Conservation (phyloP, 2,113 vertebrate species). For the Mormyrus lacerda region DNA sequence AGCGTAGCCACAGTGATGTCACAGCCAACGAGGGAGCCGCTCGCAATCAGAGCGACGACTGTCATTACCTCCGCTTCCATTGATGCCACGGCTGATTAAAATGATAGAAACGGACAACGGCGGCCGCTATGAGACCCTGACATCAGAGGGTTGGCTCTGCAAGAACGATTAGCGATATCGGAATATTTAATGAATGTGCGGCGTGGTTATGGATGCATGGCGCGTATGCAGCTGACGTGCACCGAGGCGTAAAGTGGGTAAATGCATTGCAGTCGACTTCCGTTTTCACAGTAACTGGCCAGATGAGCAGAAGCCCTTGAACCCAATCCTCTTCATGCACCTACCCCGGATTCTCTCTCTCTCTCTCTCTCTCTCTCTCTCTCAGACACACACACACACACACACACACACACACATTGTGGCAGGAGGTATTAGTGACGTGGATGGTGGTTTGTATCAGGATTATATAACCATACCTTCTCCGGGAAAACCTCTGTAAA, state of each 20-base stretch:
- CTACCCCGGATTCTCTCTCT: neutral
- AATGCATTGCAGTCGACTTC: neutral
- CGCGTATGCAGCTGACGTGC: neutral
- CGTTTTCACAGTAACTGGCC: neutral
- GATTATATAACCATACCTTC: constrained; percentile 58
- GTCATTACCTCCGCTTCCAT: neutral
- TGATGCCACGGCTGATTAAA: neutral
- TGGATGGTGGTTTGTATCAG: constrained; percentile 52
- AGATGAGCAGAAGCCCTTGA: neutral
- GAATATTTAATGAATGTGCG: neutral
- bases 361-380: too few species aligned
- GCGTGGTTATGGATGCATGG: neutral
- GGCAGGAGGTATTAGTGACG: constrained; percentile 57
- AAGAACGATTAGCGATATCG: neutral
- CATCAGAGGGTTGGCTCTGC: neutral
- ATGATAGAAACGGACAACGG: neutral
- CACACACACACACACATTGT: constrained; percentile 31
- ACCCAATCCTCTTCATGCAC: neutral
- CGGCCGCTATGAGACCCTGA: neutral
- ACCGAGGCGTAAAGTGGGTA: neutral
- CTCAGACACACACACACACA: neutral
- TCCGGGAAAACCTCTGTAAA: constrained; percentile 49
- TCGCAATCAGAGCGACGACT: neutral
- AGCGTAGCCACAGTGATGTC: neutral
- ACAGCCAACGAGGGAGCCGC: neutral